Conservation (phyloP, 2,797 vertebrate genomes). For the Hozukius guyotensis region DNA sequence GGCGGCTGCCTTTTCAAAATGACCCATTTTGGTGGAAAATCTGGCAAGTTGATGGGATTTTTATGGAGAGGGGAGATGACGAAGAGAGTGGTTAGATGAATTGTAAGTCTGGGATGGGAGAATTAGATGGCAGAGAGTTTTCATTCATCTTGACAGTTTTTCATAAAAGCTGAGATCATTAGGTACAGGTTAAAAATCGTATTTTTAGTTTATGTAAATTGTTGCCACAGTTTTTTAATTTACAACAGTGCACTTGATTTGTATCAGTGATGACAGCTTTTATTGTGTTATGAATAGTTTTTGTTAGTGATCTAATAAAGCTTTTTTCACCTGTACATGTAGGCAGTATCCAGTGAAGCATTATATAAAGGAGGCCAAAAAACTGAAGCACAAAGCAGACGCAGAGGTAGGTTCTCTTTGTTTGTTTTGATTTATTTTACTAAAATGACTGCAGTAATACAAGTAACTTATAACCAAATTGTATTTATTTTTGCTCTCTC, state of each 20-base stretch:
- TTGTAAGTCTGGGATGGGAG: background rate
- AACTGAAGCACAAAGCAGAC: conserved; percentile 94
- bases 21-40: background rate
- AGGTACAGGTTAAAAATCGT: background rate
- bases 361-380: conserved; percentile 94
- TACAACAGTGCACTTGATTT: background rate
- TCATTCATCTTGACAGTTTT: background rate
- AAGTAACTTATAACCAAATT: background rate
- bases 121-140: background rate
- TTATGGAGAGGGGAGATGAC: background rate
- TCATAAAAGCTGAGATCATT: too few relatives aligned
- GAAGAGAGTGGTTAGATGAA: background rate
- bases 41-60: background rate
- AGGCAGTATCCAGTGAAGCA: conserved; percentile 86
- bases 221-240: background rate
- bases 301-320: background rate
- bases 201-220: background rate
- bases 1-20: background rate
- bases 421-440: background rate
- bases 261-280: background rate
- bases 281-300: background rate
- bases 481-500: background rate
- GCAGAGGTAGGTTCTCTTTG: conserved; percentile 82
- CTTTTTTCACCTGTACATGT: conserved; percentile 49
- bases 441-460: background rate